Base-by-base conservation (phyloP, 2,113 vertebrate species). In the Prionailurus viverrinus region DNA sequence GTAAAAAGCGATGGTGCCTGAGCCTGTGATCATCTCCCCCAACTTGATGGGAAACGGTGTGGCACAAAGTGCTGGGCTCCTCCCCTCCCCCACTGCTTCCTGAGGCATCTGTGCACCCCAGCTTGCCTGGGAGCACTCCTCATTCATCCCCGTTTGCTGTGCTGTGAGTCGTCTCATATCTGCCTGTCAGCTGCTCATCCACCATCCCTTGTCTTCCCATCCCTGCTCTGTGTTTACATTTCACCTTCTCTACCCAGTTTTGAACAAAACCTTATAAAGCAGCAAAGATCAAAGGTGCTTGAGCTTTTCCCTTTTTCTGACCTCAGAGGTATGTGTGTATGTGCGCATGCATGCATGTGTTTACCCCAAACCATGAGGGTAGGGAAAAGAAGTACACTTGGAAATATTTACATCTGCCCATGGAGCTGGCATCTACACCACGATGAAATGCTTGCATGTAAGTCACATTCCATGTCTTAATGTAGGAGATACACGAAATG, bases 401-500 rank as follows among this genome's bases (percentile, higher is more conserved):
- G 13, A 80, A 83, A 87, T 79, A n/a, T 63, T 53, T 94, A 45
- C 55, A 81, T 61, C 61, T 87, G 10, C 51, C 68, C 51, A 12
- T 63, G 66, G 69, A 76, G 21, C 73, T 81, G 71, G 6, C 31
- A 66, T 29, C 68, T 86, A 10, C 19, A 39, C 63, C 36, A 29
- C 7, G 61, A 3, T 36, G 31, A 84, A 63, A 14, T 74, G 41
- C 48, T 69, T 76, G 25, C 29, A 1, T 78, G 14, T 58, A 48
- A 36, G 4, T 89, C 63, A 81, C 51, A 45, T 66, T 55, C 36
- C 5, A 0, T 51, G 51, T 61, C 13, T 89, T 89, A 39, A 39
- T 2, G 27, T 65, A 27, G 84, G 95, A 88, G 27, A 74, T 66
- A 31, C 76, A 91, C 21, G 95, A 94, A 93, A 80, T 29, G 81